Evolutionary conservation across 2,113 vertebrate species (phyloP), one percentile per base, ranked within the genome.

Genomic region (Eurystomus gularis): DNA sequence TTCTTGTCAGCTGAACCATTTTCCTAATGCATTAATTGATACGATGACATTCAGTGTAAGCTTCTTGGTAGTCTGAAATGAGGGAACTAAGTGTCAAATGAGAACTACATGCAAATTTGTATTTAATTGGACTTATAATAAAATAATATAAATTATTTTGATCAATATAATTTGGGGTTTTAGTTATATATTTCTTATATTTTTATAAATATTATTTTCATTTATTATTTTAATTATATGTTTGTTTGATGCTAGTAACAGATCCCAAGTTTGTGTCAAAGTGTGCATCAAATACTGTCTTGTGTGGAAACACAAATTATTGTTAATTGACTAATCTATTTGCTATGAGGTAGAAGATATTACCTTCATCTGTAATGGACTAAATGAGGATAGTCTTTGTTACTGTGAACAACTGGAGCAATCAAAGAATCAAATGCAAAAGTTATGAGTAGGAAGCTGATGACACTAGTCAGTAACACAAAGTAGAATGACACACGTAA

Each of bases 401-500:
- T 90, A 60, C 19, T 62, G 24, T 71, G 26, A 88, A 24, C 33
- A 62, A 64, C 14, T 58, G 58, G 29, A 91, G 33, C 19, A 90
- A 79, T 64, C 33, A 55, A 62, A 88, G 48, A 68, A 71, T 44
- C 51, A 64, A 88, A 95, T 60, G 42, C 6, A 73, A 39, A 94
- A 86, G 46, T 35, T 92, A 17, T 71, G 57, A 86, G 83, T 91
- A 84, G 86, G 79, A 94, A 92, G 69, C 5, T 60, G 46, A 18
- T 81, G 80, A 81, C 51, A 33, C 51, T 68, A 78, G 31, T 94
- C 57, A 94, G 64, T 51, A 71, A 91, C 68, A 83, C 77, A 84
- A 94, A 91, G 29, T 11, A 64, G 83, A 94, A 96, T 89, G 64
- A 86, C 86, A 91, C 37, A 84, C 64, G 80, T 39, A 91, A 91